Conservation (phyloP, 1,140 invertebrate species). For the Steinernema khuongi region DNA sequence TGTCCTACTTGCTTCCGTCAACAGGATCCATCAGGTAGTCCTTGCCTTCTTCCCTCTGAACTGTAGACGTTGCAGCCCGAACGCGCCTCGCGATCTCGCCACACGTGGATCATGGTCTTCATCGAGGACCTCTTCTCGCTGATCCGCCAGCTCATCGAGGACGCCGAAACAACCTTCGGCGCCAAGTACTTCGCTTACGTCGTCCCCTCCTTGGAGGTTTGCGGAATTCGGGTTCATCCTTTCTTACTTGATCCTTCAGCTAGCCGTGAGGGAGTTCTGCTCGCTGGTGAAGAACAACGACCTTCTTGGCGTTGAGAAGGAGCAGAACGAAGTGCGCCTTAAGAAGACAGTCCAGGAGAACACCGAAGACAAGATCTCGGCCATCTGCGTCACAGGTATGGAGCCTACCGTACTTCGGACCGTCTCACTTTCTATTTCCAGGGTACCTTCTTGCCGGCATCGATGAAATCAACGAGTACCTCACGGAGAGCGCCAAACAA, state of each 20-base stretch:
- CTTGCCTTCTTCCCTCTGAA: background rate
- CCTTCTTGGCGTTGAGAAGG: slow-evolving; percentile 29
- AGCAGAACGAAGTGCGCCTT: slow-evolving; percentile 27
- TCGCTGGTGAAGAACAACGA: slow-evolving; percentile 38
- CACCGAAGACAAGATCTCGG: slow-evolving; percentile 41
- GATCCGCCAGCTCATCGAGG: slow-evolving; percentile 42
- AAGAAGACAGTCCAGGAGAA: slow-evolving; percentile 40
- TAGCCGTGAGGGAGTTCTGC: slow-evolving; percentile 37
- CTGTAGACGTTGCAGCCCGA: slow-evolving; percentile 33
- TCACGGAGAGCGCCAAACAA: slow-evolving; percentile 24
- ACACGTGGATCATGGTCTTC: slow-evolving; percentile 44
- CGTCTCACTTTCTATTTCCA: slow-evolving; percentile 17
- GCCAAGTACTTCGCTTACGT: slow-evolving; percentile 39
- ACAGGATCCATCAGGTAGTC: slow-evolving; percentile 41
- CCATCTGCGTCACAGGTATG: slow-evolving; percentile 40
- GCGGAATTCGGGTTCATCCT: slow-evolving; percentile 27
- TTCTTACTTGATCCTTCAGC: slow-evolving; percentile 26
- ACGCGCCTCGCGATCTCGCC: slow-evolving; percentile 32
- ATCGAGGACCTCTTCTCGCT: slow-evolving; percentile 42
- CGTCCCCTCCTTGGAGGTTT: slow-evolving; percentile 48
- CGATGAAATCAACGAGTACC: slow-evolving; percentile 43
- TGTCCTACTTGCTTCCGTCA: slow-evolving; percentile 33
- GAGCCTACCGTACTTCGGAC: background rate
- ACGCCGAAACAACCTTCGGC: slow-evolving; percentile 40
- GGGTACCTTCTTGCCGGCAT: slow-evolving; percentile 44